Evolutionary conservation across 2,113 vertebrate species (phyloP), one percentile per base, ranked within the genome.

Genomic region (Thunnus thynnus): DNA sequence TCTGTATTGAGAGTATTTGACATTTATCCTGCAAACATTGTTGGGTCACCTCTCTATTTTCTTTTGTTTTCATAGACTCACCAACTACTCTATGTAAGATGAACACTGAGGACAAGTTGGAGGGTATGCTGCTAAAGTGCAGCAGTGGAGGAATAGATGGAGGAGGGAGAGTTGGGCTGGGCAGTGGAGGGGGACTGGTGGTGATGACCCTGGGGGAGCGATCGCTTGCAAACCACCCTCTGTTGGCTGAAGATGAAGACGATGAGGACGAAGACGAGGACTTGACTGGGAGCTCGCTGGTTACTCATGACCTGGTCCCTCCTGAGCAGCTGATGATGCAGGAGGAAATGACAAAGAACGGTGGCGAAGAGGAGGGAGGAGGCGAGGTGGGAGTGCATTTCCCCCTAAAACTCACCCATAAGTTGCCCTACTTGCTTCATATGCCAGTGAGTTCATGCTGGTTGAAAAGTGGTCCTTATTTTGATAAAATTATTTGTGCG

Each of bases 271-370:
- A 94, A 0, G 92, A 94, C 0, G 96, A 97, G 68, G 96, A 97
- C 87, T 94, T 99, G 92, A 95, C 96, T 32, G 96, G 93, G 72
- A 96, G 93, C 84, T 96, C 97, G 7, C 94, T 98, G 92, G 95
- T 96, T 50, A 96, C 97, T 16, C 97, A 98, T 50, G 96, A 98
- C 88, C 96, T 99, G 92, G 96, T 99, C 81, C 95, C 98, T 74
- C 97, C 98, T 5, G 97, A 99, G 93, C 97, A 98, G 92, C 96
- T 99, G 87, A 98, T 99, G 97, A 97, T 99, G 93, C 98, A 98
- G 76, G 97, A 99, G 94, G 97, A 98, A 89, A 96, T 96, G n/a
- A 96, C 96, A 78, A 99, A 97, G 94, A 97, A 97, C 80, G 96
- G 96, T 70, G 95, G 96, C 78, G 95, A 91, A 27, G 94, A 97